Conservation (phyloP, 2,113 vertebrate genomes). For the Melanotaenia duboulayi region DNA sequence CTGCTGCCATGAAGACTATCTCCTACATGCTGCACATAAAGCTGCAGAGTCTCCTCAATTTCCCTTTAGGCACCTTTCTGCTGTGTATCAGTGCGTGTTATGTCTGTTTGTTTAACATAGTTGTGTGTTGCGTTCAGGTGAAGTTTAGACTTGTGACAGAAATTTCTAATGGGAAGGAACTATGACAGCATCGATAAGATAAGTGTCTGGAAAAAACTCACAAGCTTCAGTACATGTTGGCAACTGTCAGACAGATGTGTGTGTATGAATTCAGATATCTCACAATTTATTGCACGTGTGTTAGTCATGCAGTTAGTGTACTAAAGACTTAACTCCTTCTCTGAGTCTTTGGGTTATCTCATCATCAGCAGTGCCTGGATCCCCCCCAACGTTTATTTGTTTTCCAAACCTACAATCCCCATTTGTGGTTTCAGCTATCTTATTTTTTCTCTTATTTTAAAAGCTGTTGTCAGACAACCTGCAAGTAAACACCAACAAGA, state of each 20-base stretch:
- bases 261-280: background rate
- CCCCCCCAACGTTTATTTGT: background rate
- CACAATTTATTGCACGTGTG: background rate
- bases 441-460: no score
- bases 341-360: background rate
- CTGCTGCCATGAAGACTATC: slow-evolving; percentile 54
- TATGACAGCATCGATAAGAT: background rate
- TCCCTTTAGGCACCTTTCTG: slow-evolving; percentile 22
- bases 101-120: background rate
- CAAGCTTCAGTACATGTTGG: background rate
- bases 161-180: slow-evolving; percentile 13
- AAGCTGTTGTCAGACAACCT: no score
- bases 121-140: background rate
- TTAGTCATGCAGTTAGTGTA: background rate
- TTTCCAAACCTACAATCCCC: background rate
- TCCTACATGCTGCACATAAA: slow-evolving; percentile 40
- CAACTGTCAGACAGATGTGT: slow-evolving; percentile 6
- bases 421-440: no score
- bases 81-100: slow-evolving; percentile 27
- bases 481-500: no score
- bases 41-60: slow-evolving; percentile 23
- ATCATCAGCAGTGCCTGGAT: no score
- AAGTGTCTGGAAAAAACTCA: background rate
- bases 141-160: slow-evolving; percentile 19
- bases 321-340: background rate